These are phyloP conservation scores for Alexandromys fortis DNA, from an alignment of 2,113 vertebrate species.

Conservation along the genomic window DNA sequence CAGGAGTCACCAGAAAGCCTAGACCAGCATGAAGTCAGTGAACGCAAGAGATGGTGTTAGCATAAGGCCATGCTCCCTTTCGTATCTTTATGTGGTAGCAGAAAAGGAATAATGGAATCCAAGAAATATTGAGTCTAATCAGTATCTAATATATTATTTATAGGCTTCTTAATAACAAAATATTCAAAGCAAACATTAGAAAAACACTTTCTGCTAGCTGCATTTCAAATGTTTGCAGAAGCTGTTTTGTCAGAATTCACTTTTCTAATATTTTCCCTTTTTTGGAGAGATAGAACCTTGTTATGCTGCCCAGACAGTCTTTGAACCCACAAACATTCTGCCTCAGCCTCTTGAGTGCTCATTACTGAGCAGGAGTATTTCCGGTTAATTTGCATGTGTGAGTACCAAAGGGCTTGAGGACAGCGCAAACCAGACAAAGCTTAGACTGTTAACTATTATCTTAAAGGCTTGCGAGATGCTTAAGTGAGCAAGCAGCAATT, in stretches of 20 bases:
- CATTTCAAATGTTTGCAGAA: neutral
- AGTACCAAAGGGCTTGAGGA: neutral
- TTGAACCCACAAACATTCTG: neutral
- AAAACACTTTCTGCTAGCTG: neutral
- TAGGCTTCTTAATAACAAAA: conserved; percentile 36
- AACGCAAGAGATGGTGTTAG: conserved; percentile 25
- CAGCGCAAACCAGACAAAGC: neutral
- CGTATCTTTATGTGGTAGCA: conserved; percentile 46
- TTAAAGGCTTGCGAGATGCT: conserved; percentile 47
- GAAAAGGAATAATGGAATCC: conserved; percentile 53
- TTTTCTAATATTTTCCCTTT: neutral
- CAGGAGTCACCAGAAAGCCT: neutral
- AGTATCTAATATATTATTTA: neutral
- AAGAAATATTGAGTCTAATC: neutral
- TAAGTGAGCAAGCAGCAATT: conserved; percentile 64
- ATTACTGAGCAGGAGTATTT: conserved; percentile 33
- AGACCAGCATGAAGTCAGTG: conserved; percentile 45
- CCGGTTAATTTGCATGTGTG: neutral
- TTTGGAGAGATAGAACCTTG: neutral
- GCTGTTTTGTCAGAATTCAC: neutral
- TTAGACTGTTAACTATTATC: conserved; percentile 10
- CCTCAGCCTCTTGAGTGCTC: neutral
- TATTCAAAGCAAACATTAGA: neutral
- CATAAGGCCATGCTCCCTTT: conserved; percentile 61
- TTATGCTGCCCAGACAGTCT: neutral